Base-by-base conservation (phyloP, 2,888 invertebrate genomes). In the Xanthorhoe designata region DNA sequence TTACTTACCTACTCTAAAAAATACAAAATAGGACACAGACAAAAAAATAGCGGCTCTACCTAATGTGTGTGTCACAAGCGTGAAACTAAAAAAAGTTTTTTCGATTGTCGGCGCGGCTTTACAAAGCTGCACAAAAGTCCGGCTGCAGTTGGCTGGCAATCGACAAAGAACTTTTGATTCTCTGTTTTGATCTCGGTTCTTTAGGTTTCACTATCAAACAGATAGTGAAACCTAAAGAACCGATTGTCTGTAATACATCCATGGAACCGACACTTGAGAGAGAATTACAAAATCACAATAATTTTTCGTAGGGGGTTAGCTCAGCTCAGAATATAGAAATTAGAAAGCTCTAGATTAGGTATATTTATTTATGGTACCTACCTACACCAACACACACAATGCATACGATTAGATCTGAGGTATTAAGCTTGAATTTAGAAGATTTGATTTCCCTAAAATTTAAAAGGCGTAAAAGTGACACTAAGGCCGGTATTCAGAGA, bases 181-280 rank as follows among this genome's bases (percentile, higher is more conserved):
- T 85, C 77, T 90, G 81, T 90, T 90, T 89, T 91, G 89, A 91
- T 90, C 86, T n/a, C n/a, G n/a, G 83, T 90, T 84, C 84, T n/a
- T n/a, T n/a, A n/a, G n/a, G n/a, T n/a, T n/a, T n/a, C n/a, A n/a
- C n/a, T n/a, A n/a, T n/a, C n/a, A n/a, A n/a, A n/a, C n/a, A n/a
- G 88, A 89, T 89, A 87, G 74, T 78, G 81, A 87, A 83, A 84
- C 85, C 81, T 45, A 82, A 60, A 84, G 82, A 83, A 79, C n/a
- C n/a, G n/a, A n/a, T n/a, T n/a, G n/a, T n/a, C n/a, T n/a, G n/a
- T n/a, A n/a, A n/a, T n/a, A n/a, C n/a, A n/a, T n/a, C n/a, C n/a
- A n/a, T n/a, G n/a, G n/a, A n/a, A n/a, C 81, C 79, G 80, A 78
- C 84, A 87, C 86, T 89, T 88, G 80, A 38, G 35, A 9, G 35